Base-by-base conservation (phyloP, 2,888 invertebrate genomes). In the Hirtodrosophila duncani region DNA sequence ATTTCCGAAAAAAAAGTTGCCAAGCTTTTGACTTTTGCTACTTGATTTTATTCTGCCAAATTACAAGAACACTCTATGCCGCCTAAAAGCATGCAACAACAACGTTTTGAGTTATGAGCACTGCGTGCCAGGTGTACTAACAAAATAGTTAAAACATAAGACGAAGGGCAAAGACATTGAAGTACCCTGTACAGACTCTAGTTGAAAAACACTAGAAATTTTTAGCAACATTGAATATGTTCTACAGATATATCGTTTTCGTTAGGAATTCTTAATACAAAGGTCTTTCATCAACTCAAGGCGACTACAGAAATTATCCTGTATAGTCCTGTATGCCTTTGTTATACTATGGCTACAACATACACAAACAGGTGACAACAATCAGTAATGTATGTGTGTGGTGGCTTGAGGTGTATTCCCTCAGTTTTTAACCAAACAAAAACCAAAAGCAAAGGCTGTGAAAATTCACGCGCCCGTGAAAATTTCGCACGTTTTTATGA, bases 401-500 rank as follows among this genome's bases (percentile, higher is more conserved):
- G 18, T 34, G 34, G 33, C 11, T 8, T 13, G 23, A 20, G 26
- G 21, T 23, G 13, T 21, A 20, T 11, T 7, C 11, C 9, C 18
- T 23, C 23, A 17, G 18, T 26, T 29, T 10, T 14, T 11, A 23
- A 21, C 41, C 39, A 58, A 77, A 62, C 60, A 63, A 56, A 30
- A 62, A 34, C 41, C 33, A 41, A 26, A 24, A 16, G 31, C 18
- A 23, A 56, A 50, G 23, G 63, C 65, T 61, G 70, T 69, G 74
- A 66, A 67, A 67, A 64, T 68, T 75, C 64, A 67, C 68, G 71
- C 80, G 60, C 9, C 63, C 68, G 55, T 71, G 62, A 82, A 86
- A 83, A 83, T 83, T 85, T 84, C 82, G 82, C 86, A 85, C 85
- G 85, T 86, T 85, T 85, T 82, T 84, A 79, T 82, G 71, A 59